These are phyloP conservation scores for Nowickia ferox DNA, from an alignment of 2,888 invertebrate genomes.

Conservation along the genomic window DNA sequence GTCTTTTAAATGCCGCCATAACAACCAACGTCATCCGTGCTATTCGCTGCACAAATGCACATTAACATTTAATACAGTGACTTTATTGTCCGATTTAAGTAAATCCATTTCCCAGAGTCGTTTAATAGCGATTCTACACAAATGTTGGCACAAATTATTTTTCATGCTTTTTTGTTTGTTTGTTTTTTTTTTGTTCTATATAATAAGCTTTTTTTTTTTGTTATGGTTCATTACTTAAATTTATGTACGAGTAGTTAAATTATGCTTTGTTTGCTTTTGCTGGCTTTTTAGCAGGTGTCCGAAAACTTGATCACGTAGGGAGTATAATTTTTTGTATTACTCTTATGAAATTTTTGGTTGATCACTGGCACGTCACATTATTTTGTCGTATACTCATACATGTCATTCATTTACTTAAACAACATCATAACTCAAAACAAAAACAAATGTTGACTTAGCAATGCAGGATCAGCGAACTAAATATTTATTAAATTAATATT, in stretches of 20 bases:
- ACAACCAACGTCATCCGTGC: conserved; percentile 48
- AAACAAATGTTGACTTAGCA: too few species aligned
- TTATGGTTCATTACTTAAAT: conserved; percentile 49
- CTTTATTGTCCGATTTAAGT: conserved; percentile 67
- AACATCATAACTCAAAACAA: too few species aligned
- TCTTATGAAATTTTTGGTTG: background rate
- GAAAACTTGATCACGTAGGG: background rate
- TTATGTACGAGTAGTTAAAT: conserved; percentile 14
- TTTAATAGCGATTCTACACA: conserved; percentile 40
- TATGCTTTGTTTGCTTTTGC: background rate
- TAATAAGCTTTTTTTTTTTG: conserved; percentile 45
- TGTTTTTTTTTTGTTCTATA: conserved; percentile 2
- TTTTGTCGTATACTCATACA: too few species aligned
- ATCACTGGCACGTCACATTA: too few species aligned
- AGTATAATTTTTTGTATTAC: background rate
- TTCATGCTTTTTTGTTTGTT: background rate
- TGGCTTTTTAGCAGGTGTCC: background rate
- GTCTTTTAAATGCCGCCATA: conserved; percentile 66
- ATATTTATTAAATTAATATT: too few species aligned
- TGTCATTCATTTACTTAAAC: too few species aligned
- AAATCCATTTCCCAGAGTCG: conserved; percentile 46
- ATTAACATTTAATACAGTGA: conserved; percentile 60
- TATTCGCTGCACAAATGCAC: conserved; percentile 43
- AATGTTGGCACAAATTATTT: conserved; percentile 20
- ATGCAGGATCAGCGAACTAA: too few species aligned